A percentile compares a stretch with the other conserved stretches of the same genome.
Conservation (phyloP, 2,797 vertebrate species). For the Danio kyathit region DNA sequence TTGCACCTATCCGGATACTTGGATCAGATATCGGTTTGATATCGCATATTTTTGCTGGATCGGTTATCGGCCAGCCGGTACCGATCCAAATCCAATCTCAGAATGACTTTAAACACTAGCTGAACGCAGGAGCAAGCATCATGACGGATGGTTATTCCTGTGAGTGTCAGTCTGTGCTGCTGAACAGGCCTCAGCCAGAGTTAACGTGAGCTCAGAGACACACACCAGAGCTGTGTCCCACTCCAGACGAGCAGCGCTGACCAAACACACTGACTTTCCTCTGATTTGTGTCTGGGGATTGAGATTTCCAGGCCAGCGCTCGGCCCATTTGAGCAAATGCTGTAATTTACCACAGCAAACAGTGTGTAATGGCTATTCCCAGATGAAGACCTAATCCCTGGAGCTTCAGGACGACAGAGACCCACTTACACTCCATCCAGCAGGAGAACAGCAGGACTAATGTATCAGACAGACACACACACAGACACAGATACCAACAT, state of each 20-base stretch:
- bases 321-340: conserved; percentile 61
- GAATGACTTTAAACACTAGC: too few species aligned
- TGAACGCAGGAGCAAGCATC: too few species aligned
- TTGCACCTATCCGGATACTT: too few species aligned
- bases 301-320: conserved; percentile 62
- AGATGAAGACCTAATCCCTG: conserved; percentile 56
- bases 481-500: too few species aligned
- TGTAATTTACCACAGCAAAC: conserved; percentile 61
- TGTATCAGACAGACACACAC: too few species aligned
- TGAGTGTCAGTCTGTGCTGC: too few species aligned
- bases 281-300: conserved; percentile 63
- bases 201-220: conserved; percentile 5
- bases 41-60: too few species aligned
- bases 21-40: too few species aligned
- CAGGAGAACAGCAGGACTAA: neutral
- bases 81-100: too few species aligned
- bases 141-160: too few species aligned
- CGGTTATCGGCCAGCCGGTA: too few species aligned
- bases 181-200: too few species aligned
- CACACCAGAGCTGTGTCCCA: neutral
- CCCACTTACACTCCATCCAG: conserved; percentile 58
- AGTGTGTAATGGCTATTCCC: conserved; percentile 61
- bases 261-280: conserved; percentile 71
- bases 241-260: conserved; percentile 61
- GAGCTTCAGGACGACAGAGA: conserved; percentile 52